Base-by-base conservation (phyloP, 2,113 vertebrate genomes). In the Andinoacara biseriatus region DNA sequence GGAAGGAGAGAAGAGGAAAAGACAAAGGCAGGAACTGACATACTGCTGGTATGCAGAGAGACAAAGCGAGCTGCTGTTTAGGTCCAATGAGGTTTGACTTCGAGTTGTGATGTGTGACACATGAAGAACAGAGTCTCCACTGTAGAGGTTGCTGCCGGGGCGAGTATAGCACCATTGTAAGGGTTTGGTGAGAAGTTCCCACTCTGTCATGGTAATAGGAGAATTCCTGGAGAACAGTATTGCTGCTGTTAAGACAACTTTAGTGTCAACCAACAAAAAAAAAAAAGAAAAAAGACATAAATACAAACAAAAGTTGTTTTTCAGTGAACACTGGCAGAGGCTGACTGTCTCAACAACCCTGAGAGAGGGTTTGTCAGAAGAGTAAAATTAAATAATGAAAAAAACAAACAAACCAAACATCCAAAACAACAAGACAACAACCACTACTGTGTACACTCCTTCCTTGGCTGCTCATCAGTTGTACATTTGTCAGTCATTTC, bases 401-500 rank as follows among this genome's bases (percentile, higher is more conserved):
- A 80, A 78, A 15, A 67, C 46, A 43, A 11, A 40, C 9, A 77
- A 78, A 78, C 74, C 78, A 40, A 46, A 85, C 77, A 84, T 74
- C 78, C 29, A 59, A 65, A 74, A 82, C 82, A 85, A 92, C 13
- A 76, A 80, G 40, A 82, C 31, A 89, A 80, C 69, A 58, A 65
- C 65, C 52, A 87, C 92, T 95, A 96, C 95, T 97, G 96, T 92
- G 96, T 94, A 80, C 96, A 98, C 94, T 99, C 98, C 95, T 97
- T 99, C 92, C 97, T 96, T 74, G 98, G 98, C 87, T 98, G 98
- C 94, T 99, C 98, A 35, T 99, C 98, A 58, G 98, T 99, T 74
- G 98, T 99, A 96, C 98, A 99, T 95, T 99, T 99, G 87, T 99
- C 98, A 92, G 98, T 99, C 98, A 99, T 99, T 95, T 99, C 98